Evolutionary conservation across 2,113 vertebrate species (phyloP), one percentile per base, ranked within the genome.

Genomic region (Etia nguti): DNA sequence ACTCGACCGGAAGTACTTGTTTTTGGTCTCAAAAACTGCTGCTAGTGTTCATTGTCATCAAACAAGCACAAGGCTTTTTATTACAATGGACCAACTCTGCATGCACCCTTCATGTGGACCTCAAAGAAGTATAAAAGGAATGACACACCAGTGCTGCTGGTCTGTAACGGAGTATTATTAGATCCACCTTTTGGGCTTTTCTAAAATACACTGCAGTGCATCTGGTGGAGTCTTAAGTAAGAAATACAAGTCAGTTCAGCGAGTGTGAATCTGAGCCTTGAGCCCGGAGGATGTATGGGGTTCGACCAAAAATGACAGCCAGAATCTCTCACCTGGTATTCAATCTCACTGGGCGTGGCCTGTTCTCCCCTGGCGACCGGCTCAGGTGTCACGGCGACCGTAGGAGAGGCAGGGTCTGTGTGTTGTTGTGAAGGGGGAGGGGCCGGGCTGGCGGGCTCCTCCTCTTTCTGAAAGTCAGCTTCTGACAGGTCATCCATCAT

Each of bases 371-470:
- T 95, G 2, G 97, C 97, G 0, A 97, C 97, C 2, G 97, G 97
- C 88, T 99, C 98, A 0, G 98, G 98, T 0, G 98, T 98, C 88
- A 97, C 97, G 85, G 98, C 98, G 88, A 98, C 98, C 0, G 96
- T 99, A 24, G 98, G 98, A 1, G 98, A 99, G 1, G 98, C 98
- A 0, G 98, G 98, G 93, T 98, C 98, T 0, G 98, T 98, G 95
- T 98, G 97, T 94, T 99, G 98, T 92, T 98, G 98, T 6, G 97
- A 96, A 4, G 95, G 95, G 0, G 97, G 97, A 2, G 97, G 90
- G 46, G 90, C 50, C 7, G 94, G 86, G 60, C 88, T 94, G n/a
- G 84, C 84, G 2, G 95, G 87, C 65, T 97, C 97, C 50, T 96
- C 96, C 85, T 96, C 95, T 83, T 96, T 97, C 79, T 95, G 96